phyloP scores from a whole-genome alignment of 2,888 invertebrate genomes.

The Carcina quercana region DNA sequence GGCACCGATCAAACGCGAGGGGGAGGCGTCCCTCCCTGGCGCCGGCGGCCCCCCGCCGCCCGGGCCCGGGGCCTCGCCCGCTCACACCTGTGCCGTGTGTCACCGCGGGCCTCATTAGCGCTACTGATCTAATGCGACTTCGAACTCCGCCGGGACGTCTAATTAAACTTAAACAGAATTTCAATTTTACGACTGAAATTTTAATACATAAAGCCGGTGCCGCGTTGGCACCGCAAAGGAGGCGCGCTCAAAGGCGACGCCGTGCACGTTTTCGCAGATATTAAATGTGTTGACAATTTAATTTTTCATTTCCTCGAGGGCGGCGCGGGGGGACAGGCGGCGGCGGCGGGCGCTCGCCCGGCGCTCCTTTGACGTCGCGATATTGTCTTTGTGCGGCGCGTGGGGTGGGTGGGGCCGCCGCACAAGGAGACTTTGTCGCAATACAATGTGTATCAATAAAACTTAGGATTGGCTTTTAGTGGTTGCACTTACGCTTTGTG shows the following conservation, averaged over 20 bases:
- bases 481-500: conserved; percentile 75
- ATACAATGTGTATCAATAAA: conserved; percentile 76
- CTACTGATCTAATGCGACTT: conserved; percentile 68
- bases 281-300: conserved; percentile 76
- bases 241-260: conserved; percentile 67
- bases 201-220: conserved; percentile 67
- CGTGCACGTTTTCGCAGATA: conserved; percentile 74
- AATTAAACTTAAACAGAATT: conserved; percentile 71
- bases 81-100: conserved; percentile 61
- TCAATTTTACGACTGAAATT: conserved; percentile 68
- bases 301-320: conserved; percentile 74
- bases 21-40: conserved; percentile 23
- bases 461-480: conserved; percentile 76
- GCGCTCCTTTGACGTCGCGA: conserved; percentile 74
- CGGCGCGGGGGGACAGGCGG: conserved; percentile 35
- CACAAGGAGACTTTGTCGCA: conserved; percentile 73
- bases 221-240: conserved; percentile 59
- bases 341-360: conserved; percentile 39
- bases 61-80: conserved; percentile 19
- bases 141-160: conserved; percentile 61
- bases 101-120: conserved; percentile 70
- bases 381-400: conserved; percentile 73
- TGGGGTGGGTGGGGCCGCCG: conserved; percentile 65
- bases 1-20: conserved; percentile 71
- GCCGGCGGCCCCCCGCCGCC: conserved; percentile 21